Percentiles rank a stretch among this genome's conserved stretches.
Conservation (phyloP, 2,888 invertebrate species). For the Brachylomia viminalis region DNA sequence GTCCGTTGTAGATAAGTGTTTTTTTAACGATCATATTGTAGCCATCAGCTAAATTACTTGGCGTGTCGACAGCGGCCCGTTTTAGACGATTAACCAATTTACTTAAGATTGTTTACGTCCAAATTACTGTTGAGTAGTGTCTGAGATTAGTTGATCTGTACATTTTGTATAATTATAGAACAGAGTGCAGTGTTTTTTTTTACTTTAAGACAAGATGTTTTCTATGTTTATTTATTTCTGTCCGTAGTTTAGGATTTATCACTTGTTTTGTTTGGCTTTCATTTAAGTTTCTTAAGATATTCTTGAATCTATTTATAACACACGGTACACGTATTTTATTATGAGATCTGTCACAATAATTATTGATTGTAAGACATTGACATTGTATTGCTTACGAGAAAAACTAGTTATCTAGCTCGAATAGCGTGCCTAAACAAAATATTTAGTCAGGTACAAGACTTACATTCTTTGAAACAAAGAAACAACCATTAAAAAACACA, state of each 20-base stretch:
- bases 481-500: background rate
- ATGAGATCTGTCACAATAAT: background rate
- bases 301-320: background rate
- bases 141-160: background rate
- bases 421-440: background rate
- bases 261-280: background rate
- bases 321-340: background rate
- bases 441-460: background rate
- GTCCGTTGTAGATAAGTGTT: slow-evolving; percentile 26
- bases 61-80: slow-evolving; percentile 31
- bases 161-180: slow-evolving; percentile 40
- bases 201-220: background rate
- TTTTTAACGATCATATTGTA: slow-evolving; percentile 59
- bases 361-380: background rate
- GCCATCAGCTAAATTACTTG: slow-evolving; percentile 57
- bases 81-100: slow-evolving; percentile 59
- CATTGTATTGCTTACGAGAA: background rate
- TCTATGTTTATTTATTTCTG: too few relatives aligned
- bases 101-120: slow-evolving; percentile 41
- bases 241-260: too few relatives aligned
- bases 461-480: background rate
- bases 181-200: background rate
- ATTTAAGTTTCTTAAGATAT: background rate
- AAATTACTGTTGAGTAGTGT: slow-evolving; percentile 32
- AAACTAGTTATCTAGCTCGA: background rate